Base-by-base conservation (phyloP, 2,113 vertebrate genomes). In the Pomatorhinus ruficollis region DNA sequence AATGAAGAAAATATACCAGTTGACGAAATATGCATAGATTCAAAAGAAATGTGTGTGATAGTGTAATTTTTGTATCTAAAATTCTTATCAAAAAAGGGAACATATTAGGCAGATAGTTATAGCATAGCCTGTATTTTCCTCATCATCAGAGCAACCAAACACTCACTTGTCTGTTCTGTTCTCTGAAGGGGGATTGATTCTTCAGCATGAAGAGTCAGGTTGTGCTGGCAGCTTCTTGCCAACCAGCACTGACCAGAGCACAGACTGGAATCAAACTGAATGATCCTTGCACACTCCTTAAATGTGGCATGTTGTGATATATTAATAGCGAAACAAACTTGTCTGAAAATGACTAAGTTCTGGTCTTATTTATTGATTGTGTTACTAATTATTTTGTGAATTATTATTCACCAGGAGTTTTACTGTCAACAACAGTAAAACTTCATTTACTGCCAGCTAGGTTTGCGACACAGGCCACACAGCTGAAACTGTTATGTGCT, bases 141-240 rank as follows among this genome's bases (percentile, higher is more conserved):
- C 25, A 50, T 76, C 39, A 69, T 53, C 75, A 88, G 8, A 53
- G 25, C 42, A 49, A 65, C 8, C 11, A 44, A 64, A 49, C 27
- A 12, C 4, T 72, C 22, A 28, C 11, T 57, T 53, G 4, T 56
- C 44, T 75, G 8, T 37, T 92, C 11, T 49, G 4, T 54, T 71
- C 35, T 49, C 5, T 83, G 54, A 65, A 66, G 30, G 42, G 21
- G 6, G 2, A 16, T 57, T 86, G n/a, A 45, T 59, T 13, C 45
- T 77, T 50, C 42, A 14, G 6, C 63, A 25, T 8, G 35, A 84
- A 68, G 57, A 39, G 8, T 12, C 0, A 0, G 12, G 6, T 25
- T 60, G 18, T 84, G 47, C 37, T 54, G 49, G 42, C 52, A 70
- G 42, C 42, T 49, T 15, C 45, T 83, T 35, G 27, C 19, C 59